Percentiles rank a stretch among this genome's conserved stretches.
These are phyloP conservation scores for Helogale parvula DNA, from an alignment of 2,113 vertebrate species.

Conservation along the genomic window DNA sequence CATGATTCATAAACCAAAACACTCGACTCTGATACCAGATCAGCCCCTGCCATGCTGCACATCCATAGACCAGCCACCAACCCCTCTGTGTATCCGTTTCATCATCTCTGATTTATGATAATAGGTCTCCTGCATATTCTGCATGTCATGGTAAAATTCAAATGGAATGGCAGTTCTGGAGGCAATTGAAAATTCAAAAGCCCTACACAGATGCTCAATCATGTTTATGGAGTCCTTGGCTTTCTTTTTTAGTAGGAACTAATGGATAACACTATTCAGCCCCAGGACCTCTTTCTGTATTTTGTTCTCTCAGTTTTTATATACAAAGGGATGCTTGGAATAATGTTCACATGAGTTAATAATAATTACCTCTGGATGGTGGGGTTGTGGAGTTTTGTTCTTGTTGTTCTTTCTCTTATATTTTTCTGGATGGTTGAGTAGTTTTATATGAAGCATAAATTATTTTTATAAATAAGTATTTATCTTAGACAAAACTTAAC, in stretches of 20 bases:
- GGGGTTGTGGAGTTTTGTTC: neutral
- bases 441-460: neutral
- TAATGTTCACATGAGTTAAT: neutral
- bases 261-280: neutral
- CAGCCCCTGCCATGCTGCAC: neutral
- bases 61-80: too few relatives aligned
- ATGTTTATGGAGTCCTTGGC: neutral
- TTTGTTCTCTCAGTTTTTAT: neutral
- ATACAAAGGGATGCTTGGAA: neutral
- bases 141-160: neutral
- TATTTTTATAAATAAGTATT: neutral
- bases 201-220: neutral
- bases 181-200: neutral
- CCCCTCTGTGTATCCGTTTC: neutral
- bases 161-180: neutral
- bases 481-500: neutral
- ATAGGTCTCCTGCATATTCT: neutral
- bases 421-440: neutral
- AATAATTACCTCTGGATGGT: neutral
- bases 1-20: neutral
- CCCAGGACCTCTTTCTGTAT: neutral
- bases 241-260: conserved; percentile 7
- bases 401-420: neutral
- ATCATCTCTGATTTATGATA: neutral
- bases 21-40: neutral